Base-by-base conservation (phyloP, 2,888 invertebrate genomes). In the Zaprionus lineosus region DNA sequence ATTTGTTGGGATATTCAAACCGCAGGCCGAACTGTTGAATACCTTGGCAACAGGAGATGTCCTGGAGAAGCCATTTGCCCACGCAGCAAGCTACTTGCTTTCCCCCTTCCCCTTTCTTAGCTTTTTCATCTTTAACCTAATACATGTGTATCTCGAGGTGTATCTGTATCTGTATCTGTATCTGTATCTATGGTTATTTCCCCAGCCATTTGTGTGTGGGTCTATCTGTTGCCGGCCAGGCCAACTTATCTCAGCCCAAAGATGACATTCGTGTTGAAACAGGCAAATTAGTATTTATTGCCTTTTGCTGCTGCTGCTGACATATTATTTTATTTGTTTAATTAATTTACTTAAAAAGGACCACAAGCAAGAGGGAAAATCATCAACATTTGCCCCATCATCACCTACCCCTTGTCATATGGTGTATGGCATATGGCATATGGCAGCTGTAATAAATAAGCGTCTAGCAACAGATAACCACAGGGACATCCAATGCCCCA, bases 321-420 rank as follows among this genome's bases (percentile, higher is more conserved):
- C 82, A 78, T 82, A 82, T 84, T 84, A 84, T 82, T 82, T 82
- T 82, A 78, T 82, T 82, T 82, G 84, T 82, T 82, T 82, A 82
- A 81, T 81, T 81, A 81, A 81, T 83, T 83, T 81, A 64, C 72
- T 72, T 68, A 76, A 62, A 77, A 62, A 64, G 55, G 48, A 60
- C 48, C 47, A 62, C 36, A 55, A 56, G 31, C 68, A 57, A 50
- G 72, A 41, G 46, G 62, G 66, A 74, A 47, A 69, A 81, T 51
- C 74, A 60, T 62, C 60, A 64, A 19, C 52, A 41, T 26, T 39
- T 52, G 29, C 29, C 37, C 6, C 48, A 21, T 21, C 41, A 26
- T 41, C 14, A 1, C 9, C 36, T 15, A 21, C 24, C 8, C 15
- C 16, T 50, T 53, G 15, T 56, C n/a, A n/a, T n/a, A n/a, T n/a